Evolutionary conservation across 2,797 vertebrate genomes (phyloP), one percentile per base, ranked within the genome.

Genomic region (Chromis chromis): DNA sequence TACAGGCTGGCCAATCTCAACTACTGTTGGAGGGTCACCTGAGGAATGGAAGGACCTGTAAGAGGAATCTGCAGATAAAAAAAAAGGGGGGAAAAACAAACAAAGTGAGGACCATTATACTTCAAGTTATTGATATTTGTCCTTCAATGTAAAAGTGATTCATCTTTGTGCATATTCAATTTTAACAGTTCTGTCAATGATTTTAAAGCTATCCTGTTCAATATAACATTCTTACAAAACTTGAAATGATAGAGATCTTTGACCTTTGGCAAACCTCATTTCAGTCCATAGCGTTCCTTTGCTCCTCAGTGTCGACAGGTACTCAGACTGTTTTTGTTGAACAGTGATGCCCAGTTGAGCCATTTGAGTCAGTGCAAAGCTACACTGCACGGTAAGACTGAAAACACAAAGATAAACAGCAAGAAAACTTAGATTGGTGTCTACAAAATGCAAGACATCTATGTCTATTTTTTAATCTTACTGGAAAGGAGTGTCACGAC

Each of bases 231-330:
- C 1, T 19, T 13, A 19, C 4, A 70, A 2, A 22, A 48, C 2
- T 17, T 10, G 5, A 16, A 56, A 24, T 61, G 40, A 42, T 1
- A 4, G 2, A 56, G 33, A 46, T 25, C 44, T 19, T 36, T 67
- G 31, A 90, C 90, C 90, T 92, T 90, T 92, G 48, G 86, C 83
- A 85, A 93, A 91, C 76, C 88, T 92, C 75, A 92, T 86, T 74
- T 88, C 80, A 76, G 79, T 72, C 56, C 80, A 82, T 31, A 90
- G 71, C 14, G 24, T 58, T 48, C 86, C 89, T 46, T 81, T 74
- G 11, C 71, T 82, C 75, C 54, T 86, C 42, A 91, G 21, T 25
- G 55, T 39, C 36, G 70, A 60, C 1, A 4, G 33, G 17, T 40
- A 10, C 52, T 76, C 24, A 13, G 31, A n/a, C 27, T 25, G 55